phyloP scores from a whole-genome alignment of 2,888 invertebrate species.

The Poecilus cupreus region DNA sequence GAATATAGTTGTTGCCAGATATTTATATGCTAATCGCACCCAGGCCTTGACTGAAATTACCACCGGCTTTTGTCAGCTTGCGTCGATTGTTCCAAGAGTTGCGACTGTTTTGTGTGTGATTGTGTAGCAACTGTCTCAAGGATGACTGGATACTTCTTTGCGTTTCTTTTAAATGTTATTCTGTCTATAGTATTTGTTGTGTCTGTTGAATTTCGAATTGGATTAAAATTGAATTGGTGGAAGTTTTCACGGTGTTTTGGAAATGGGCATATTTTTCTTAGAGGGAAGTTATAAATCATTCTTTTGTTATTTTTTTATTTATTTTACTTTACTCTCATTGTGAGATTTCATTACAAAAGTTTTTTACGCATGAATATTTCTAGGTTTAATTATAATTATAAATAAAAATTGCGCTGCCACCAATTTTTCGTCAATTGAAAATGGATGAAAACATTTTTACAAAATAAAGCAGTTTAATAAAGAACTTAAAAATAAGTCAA shows the following conservation, averaged over 20 bases:
- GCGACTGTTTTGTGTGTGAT: not conserved
- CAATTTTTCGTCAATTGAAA: no score
- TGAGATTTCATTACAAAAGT: not conserved
- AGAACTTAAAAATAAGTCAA: no score
- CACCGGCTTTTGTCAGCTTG: constrained; percentile 9
- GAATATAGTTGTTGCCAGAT: constrained; percentile 28
- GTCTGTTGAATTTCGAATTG: constrained; percentile 33
- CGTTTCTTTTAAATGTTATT: constrained; percentile 32
- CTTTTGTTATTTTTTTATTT: not conserved
- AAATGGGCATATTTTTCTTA: not conserved
- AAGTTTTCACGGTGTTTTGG: constrained; percentile 13
- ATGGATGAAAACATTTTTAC: no score
- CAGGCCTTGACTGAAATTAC: constrained; percentile 34
- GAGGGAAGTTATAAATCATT: not conserved
- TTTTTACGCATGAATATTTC: not conserved
- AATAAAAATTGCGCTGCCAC: not conserved
- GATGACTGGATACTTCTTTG: constrained; percentile 11
- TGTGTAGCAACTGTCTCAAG: constrained; percentile 13
- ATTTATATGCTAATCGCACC: constrained; percentile 46
- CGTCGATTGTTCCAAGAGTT: not conserved
- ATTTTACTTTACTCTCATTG: not conserved
- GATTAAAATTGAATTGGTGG: constrained; percentile 5
- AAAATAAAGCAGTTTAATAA: no score
- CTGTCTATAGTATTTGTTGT: constrained; percentile 40
- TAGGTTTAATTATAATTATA: not conserved